Evolutionary conservation across 2,113 vertebrate genomes (phyloP).

Genomic region (Lycocorax pyrrhopterus): DNA sequence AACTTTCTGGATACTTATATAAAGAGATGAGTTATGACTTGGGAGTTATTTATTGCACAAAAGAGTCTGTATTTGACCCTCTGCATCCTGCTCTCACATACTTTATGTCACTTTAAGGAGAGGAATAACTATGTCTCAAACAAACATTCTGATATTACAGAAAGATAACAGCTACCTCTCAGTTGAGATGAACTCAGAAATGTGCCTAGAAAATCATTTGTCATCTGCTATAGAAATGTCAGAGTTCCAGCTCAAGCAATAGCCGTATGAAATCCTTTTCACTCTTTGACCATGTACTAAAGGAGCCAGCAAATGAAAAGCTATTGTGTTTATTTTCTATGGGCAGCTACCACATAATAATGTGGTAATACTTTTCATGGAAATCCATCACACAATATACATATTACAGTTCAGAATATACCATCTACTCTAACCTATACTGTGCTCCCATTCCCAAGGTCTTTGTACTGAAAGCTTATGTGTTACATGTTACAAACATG

Average conservation of each 20-base stretch:
- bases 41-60: neutral
- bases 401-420: neutral
- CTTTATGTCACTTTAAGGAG: constrained; percentile 7
- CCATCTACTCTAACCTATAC: neutral
- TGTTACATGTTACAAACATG: neutral
- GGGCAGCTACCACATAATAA: neutral
- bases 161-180: constrained; percentile 33
- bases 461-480: neutral
- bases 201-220: constrained; percentile 13
- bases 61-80: neutral
- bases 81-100: neutral
- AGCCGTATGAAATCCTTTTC: neutral
- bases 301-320: neutral
- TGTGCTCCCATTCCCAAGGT: neutral
- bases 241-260: neutral
- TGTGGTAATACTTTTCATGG: neutral
- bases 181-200: constrained; percentile 21
- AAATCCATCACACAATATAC: neutral
- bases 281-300: neutral
- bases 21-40: neutral
- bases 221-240: constrained; percentile 12
- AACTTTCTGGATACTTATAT: neutral
- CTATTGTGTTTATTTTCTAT: neutral
- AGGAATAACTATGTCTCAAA: neutral
- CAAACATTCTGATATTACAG: constrained; percentile 26